Percentiles rank a stretch among this genome's conserved stretches.
phyloP scores from a whole-genome alignment of 2,888 invertebrate species.

The Bombylius discolor region DNA sequence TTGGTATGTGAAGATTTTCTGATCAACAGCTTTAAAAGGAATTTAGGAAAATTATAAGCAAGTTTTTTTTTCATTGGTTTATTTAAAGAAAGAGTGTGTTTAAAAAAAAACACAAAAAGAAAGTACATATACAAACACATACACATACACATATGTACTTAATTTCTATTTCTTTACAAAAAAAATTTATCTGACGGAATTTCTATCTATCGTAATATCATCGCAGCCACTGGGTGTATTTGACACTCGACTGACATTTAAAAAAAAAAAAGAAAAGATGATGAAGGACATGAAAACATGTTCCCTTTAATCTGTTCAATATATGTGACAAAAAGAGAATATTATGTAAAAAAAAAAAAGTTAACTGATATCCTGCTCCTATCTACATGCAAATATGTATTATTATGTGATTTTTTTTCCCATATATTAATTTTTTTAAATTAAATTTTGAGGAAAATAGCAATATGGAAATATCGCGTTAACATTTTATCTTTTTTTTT shows the following conservation, averaged over 20 bases:
- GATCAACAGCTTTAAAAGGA: not conserved
- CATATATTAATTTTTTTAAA: no score
- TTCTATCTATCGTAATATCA: not conserved
- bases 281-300: slow-evolving; percentile 4
- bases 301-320: not conserved
- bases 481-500: no score
- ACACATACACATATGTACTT: no score
- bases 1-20: not conserved
- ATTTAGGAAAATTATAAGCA: not conserved
- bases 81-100: not conserved
- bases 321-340: not conserved
- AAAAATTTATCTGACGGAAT: slow-evolving; percentile 4
- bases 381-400: no score
- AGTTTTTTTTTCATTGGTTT: not conserved
- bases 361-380: no score
- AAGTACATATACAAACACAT: no score
- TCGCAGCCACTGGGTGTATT: slow-evolving; percentile 3
- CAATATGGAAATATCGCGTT: no score
- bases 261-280: slow-evolving; percentile 1
- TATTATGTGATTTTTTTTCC: no score
- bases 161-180: no score
- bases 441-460: no score
- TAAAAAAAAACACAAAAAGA: no score
- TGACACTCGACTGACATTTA: slow-evolving; percentile 4
- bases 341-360: no score